Evolutionary conservation across 2,113 vertebrate species (phyloP).

Genomic region (Myrmecobius fasciatus): DNA sequence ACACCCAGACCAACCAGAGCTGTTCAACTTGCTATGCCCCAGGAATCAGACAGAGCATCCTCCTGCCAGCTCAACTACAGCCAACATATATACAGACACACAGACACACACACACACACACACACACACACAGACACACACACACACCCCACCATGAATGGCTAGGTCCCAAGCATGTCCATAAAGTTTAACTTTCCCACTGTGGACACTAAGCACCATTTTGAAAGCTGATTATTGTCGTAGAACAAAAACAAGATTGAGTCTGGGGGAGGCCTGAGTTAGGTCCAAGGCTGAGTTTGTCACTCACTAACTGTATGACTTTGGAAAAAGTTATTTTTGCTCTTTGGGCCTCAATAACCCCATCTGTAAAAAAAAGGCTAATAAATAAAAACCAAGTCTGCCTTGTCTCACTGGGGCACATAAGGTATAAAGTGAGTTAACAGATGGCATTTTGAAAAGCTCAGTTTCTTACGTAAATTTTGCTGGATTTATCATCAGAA

Average conservation of each 20-base stretch:
- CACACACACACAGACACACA: too few relatives aligned
- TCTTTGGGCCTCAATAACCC: background rate
- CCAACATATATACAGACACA: background rate
- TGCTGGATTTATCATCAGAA: background rate
- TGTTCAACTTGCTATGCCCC: slow-evolving; percentile 21
- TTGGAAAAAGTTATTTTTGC: background rate
- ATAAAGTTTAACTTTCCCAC: background rate
- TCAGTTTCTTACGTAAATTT: background rate
- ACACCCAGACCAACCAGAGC: slow-evolving; percentile 47
- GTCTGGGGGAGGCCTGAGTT: background rate
- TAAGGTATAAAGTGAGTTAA: background rate
- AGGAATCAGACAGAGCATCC: slow-evolving; percentile 46
- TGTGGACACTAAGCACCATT: background rate
- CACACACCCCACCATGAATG: background rate
- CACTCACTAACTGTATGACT: background rate
- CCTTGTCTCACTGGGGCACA: background rate
- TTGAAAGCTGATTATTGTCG: background rate
- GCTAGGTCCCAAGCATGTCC: background rate
- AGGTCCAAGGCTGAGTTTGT: background rate
- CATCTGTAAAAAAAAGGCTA: background rate
- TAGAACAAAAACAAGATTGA: background rate
- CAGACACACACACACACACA: background rate
- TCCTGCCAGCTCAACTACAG: slow-evolving; percentile 50
- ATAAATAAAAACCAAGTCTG: background rate
- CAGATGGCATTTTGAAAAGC: background rate